These are phyloP conservation scores for Mobula hypostoma DNA, from an alignment of 2,113 vertebrate species.

Conservation along the genomic window DNA sequence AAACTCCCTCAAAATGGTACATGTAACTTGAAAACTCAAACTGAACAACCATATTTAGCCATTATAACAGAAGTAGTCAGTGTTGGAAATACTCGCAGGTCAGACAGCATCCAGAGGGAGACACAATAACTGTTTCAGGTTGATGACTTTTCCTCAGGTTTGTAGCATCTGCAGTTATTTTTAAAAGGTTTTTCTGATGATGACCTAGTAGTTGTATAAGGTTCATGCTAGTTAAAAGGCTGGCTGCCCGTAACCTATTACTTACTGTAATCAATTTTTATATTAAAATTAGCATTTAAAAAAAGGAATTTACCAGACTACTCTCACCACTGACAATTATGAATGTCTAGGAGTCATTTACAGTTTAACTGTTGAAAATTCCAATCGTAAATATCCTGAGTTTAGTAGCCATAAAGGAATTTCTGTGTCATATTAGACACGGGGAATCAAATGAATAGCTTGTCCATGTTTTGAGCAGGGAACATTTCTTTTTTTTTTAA, in stretches of 20 bases:
- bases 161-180: too few relatives aligned
- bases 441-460: slow-evolving; percentile 12
- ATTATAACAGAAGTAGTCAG: too few relatives aligned
- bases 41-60: neutral
- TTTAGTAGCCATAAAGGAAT: neutral
- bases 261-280: neutral
- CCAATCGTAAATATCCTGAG: too few relatives aligned
- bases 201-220: neutral
- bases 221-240: neutral
- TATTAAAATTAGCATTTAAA: neutral
- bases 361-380: neutral
- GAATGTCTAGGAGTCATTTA: neutral
- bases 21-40: neutral
- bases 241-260: neutral
- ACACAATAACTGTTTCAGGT: too few relatives aligned
- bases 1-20: neutral
- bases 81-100: too few relatives aligned
- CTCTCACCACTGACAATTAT: neutral
- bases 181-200: too few relatives aligned
- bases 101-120: too few relatives aligned
- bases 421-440: slow-evolving; percentile 19
- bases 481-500: neutral
- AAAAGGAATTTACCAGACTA: neutral
- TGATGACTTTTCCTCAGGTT: too few relatives aligned
- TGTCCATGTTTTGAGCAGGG: neutral